Percentiles rank a stretch among this genome's conserved stretches.
phyloP scores from a whole-genome alignment of 1,140 invertebrate genomes.

The Asobara japonica region DNA sequence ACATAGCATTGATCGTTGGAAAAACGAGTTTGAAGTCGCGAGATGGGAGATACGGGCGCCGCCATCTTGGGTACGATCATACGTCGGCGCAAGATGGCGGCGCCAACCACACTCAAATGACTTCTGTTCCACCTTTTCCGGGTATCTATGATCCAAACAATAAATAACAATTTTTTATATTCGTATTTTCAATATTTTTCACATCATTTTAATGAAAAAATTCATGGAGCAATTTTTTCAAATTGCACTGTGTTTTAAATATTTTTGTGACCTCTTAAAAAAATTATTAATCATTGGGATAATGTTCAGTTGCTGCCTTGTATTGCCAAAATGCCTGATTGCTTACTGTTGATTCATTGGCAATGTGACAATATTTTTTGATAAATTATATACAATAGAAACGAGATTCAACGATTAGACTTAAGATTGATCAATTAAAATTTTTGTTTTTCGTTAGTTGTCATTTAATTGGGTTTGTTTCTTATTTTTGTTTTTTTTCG shows the following conservation, averaged over 20 bases:
- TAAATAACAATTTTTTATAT: too few relatives aligned
- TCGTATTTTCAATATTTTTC: too few relatives aligned
- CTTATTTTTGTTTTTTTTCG: background rate
- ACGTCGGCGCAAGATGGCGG: too few relatives aligned
- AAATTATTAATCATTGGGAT: background rate
- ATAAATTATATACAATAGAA: conserved; percentile 3
- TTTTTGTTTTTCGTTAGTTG: background rate
- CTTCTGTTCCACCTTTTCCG: conserved; percentile 20
- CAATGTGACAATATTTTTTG: conserved; percentile 17
- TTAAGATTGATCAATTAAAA: background rate
- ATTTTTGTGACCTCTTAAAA: background rate
- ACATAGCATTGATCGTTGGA: too few relatives aligned
- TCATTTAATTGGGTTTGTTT: background rate
- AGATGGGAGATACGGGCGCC: too few relatives aligned
- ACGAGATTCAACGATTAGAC: conserved; percentile 3
- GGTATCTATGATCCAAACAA: too few relatives aligned
- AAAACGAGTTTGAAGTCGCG: too few relatives aligned
- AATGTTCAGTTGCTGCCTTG: conserved; percentile 49
- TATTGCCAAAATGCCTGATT: conserved; percentile 51
- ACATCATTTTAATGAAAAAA: too few relatives aligned
- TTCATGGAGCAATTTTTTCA: too few relatives aligned
- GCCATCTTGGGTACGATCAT: too few relatives aligned
- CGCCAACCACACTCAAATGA: too few relatives aligned
- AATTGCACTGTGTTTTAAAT: background rate
- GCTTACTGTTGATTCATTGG: conserved; percentile 6